Evolutionary conservation across 2,888 invertebrate species (phyloP), one percentile per base, ranked within the genome.

Genomic region (Pemphredon lugubris): DNA sequence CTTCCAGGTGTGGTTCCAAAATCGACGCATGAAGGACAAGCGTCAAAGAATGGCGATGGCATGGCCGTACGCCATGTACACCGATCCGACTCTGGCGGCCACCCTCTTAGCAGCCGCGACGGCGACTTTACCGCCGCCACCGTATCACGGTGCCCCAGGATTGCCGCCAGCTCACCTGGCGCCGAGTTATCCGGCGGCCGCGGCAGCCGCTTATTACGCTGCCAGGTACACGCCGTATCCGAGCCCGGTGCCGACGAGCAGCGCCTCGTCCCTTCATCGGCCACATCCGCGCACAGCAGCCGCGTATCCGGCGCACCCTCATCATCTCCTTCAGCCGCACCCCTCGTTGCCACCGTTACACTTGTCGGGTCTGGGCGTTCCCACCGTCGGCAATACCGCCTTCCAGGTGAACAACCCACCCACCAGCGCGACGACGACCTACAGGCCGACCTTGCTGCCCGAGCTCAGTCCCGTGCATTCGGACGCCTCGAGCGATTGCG

Each of bases 21-120:
- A 98, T 89, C 93, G 98, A 32, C 92, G 98, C 55, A 98, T 98
- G 97, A 98, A 99, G 88, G 98, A 99, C 91, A 99, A 99, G 86
- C 93, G 99, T 0, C 98, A 99, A 87, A 92, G 97, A 13, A 95
- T 98, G 89, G 96, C 98, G 0, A 94, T 98, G 80, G 95, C 96
- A 0, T 98, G 98, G 98, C 98, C 98, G 0, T 97, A 97, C 90
- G 96, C 97, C 0, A 97, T 98, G 61, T 97, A 97, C 91, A 95
- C 96, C 23, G 98, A 98, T 85, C 98, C 98, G 0, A 95, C 97
- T 0, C 94, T 98, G 83, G 97, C 98, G 3, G 98, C 98, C 1
- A 95, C 97, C 32, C 93, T 98, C 6, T 92, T 97, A 1, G 97
- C 98, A 86, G 97, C 98, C 0, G 96, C 96, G 0, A 93, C 94